Conservation (phyloP, 2,888 invertebrate species). For the Hypsopygia costalis region DNA sequence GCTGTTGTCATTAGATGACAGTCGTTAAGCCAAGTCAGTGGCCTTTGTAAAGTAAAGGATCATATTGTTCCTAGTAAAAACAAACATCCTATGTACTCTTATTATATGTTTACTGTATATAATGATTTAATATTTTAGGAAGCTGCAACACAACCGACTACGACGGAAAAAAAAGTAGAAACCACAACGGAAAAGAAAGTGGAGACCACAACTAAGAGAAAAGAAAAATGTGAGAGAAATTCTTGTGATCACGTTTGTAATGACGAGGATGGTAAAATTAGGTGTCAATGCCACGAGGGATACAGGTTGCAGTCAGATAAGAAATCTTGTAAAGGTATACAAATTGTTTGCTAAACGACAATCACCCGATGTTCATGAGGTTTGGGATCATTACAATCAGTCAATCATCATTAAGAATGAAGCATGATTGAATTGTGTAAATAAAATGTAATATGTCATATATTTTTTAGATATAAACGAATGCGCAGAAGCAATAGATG, state of each 20-base stretch:
- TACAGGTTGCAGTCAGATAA: conserved; percentile 54
- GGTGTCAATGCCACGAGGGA: conserved; percentile 54
- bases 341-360: not conserved
- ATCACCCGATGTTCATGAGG: too few species aligned
- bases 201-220: conserved; percentile 29
- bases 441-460: not conserved
- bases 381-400: not conserved
- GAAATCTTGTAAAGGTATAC: conserved; percentile 56
- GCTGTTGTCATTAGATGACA: too few species aligned
- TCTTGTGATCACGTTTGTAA: conserved; percentile 61
- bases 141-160: conserved; percentile 39
- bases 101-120: too few species aligned
- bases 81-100: too few species aligned
- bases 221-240: conserved; percentile 45
- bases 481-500: conserved; percentile 81
- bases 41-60: too few species aligned
- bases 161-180: conserved; percentile 21
- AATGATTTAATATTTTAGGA: conserved; percentile 46
- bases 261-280: conserved; percentile 46
- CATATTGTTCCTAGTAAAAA: too few species aligned
- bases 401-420: not conserved
- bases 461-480: conserved; percentile 86
- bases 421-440: not conserved
- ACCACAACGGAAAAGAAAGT: conserved; percentile 40
- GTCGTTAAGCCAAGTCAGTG: too few species aligned